Percentiles rank a stretch among this genome's conserved stretches.
phyloP scores from a whole-genome alignment of 2,888 invertebrate species.

The Taenaris catops region DNA sequence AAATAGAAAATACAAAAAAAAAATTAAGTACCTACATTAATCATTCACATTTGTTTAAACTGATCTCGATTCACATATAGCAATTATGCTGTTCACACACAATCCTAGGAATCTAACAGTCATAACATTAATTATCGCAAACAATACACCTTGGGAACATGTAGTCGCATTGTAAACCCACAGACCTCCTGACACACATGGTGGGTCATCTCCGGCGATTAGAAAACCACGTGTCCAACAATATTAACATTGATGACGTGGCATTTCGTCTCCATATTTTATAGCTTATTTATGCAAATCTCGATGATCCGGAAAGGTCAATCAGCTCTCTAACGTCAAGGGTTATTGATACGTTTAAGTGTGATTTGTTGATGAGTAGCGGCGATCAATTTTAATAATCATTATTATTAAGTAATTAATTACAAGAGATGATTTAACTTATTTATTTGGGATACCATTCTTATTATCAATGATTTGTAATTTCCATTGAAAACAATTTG shows the following conservation, averaged over 20 bases:
- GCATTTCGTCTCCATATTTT: background rate
- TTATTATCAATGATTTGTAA: no score
- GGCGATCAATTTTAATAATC: no score
- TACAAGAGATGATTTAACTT: no score
- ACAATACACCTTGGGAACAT: constrained; percentile 60
- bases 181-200: constrained; percentile 65
- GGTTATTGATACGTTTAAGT: no score
- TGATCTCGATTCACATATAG: constrained; percentile 20
- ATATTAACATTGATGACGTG: constrained; percentile 8
- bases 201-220: constrained; percentile 28
- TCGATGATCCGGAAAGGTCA: background rate
- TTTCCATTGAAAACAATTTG: no score
- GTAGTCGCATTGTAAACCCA: constrained; percentile 56
- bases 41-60: no score
- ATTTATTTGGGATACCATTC: no score
- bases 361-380: no score
- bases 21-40: no score
- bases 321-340: background rate
- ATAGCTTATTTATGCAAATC: background rate
- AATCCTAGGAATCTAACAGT: constrained; percentile 54
- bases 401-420: no score
- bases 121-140: constrained; percentile 45
- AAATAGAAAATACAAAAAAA: no score
- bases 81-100: constrained; percentile 44
- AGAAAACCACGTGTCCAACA: constrained; percentile 26